Percentiles rank a stretch among this genome's conserved stretches.
phyloP scores from a whole-genome alignment of 2,797 vertebrate species.

The Gadopsis marmoratus region DNA sequence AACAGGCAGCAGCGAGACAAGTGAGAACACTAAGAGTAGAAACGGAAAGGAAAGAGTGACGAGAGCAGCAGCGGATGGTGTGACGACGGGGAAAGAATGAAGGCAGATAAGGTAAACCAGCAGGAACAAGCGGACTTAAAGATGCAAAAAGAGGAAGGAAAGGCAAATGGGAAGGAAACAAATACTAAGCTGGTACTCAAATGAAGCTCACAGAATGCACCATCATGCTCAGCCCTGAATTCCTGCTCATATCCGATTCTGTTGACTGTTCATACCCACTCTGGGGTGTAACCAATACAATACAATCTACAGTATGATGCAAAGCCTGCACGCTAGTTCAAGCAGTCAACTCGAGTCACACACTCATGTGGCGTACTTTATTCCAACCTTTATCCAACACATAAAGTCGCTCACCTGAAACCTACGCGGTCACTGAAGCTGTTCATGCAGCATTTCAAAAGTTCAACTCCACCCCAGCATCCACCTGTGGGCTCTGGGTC shows the following conservation, averaged over 20 bases:
- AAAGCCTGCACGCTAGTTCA: neutral
- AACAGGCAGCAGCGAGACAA: conserved; percentile 55
- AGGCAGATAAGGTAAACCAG: conserved; percentile 18
- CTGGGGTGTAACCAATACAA: conserved; percentile 6
- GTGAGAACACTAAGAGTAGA: conserved; percentile 49
- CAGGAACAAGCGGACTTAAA: conserved; percentile 28
- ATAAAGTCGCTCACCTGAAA: neutral
- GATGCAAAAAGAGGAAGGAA: conserved; percentile 41
- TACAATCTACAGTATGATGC: too few relatives aligned
- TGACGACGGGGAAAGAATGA: neutral
- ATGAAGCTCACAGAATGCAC: conserved; percentile 22
- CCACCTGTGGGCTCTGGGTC: neutral
- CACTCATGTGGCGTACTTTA: neutral
- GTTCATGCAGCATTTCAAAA: neutral
- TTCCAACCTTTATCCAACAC: neutral
- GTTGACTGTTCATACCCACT: neutral
- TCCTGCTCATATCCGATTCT: conserved; percentile 1
- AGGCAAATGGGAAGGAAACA: conserved; percentile 58
- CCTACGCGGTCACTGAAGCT: neutral
- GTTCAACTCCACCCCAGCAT: neutral
- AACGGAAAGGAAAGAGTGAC: conserved; percentile 47
- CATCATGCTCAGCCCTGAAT: conserved; percentile 11
- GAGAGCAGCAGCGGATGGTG: conserved; percentile 24
- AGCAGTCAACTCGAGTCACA: neutral
- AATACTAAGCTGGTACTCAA: conserved; percentile 23